phyloP scores from a whole-genome alignment of 2,888 invertebrate genomes.

The Plebejus argus region DNA sequence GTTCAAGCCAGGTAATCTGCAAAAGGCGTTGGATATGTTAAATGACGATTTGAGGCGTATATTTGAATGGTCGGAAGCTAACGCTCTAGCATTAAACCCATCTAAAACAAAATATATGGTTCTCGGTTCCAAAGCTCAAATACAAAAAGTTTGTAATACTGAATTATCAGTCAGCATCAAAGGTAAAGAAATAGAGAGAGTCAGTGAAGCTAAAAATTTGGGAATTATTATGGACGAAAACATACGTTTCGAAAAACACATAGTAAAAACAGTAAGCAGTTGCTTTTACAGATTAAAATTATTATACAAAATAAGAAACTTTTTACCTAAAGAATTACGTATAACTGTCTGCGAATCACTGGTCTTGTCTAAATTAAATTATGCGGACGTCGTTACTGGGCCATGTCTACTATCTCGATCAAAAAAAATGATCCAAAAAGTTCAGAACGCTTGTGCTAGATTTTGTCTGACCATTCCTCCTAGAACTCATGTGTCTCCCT shows the following conservation, averaged over 20 bases:
- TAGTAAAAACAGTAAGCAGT: neutral
- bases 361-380: no score
- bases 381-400: no score
- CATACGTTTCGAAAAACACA: slow-evolving; percentile 16
- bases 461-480: no score
- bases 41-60: neutral
- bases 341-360: slow-evolving; percentile 29
- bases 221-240: slow-evolving; percentile 24
- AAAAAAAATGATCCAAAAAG: no score
- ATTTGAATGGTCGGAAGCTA: neutral
- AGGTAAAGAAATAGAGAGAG: slow-evolving; percentile 11
- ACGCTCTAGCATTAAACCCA: neutral
- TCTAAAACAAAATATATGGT: neutral
- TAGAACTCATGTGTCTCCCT: no score
- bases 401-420: no score
- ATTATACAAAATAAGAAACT: slow-evolving; percentile 15
- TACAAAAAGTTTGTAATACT: neutral
- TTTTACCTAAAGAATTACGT: neutral
- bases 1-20: neutral
- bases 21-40: neutral
- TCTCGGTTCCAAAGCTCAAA: neutral
- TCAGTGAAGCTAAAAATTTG: slow-evolving; percentile 11
- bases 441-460: no score
- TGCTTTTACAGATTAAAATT: slow-evolving; percentile 24
- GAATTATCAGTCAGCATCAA: neutral